Base-by-base conservation (phyloP, 64 coral and sea anemone species). In the Montipora capricornis region DNA sequence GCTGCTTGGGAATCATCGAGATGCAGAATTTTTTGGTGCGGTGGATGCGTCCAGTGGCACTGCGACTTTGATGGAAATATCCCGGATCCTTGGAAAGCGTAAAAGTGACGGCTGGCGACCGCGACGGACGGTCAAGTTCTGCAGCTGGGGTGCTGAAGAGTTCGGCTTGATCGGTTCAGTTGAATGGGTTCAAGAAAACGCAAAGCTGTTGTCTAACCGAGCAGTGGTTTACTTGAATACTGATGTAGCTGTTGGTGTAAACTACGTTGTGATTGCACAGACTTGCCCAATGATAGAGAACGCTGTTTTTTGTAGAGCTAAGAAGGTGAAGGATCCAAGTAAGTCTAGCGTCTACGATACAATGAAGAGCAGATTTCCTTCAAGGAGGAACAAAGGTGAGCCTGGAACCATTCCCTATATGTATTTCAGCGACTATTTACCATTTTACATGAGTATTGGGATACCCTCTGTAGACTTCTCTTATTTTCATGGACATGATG, bases 111-210 rank as follows among this genome's bases (percentile, higher is more conserved):
- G 97, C n/a, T 99, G 95, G 94, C 73, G 94, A 6, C 97, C 94
- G 16, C 91, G 97, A 19, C 88, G 97, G 46, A 96, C 95, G 37
- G 80, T 99, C 10, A 92, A 92, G 52, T 79, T 99, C 4, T 99
- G 97, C 55, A 99, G 97, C 78, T 96, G 97, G 97, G 95, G 91
- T 10, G 97, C 95, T 0, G 94, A 99, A 82, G 97, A 99, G 83
- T 96, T 96, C 29, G 95, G 93, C 24, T 82, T 99, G 61, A 81
- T 99, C 22, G 97, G 97, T 20, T 99, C 94, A 10, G 89, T 94
- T 6, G 97, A 99, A 67, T 99, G 88, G 89, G 97, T 99, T 16
- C 88, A 99, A 47, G 84, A 99, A 74, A 84, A 99, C 67, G 87
- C 89, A 9, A 99, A 99, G 48, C 50, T 99, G 19, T 68, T 99